Base-by-base conservation (phyloP, 2,113 vertebrate species). In the Mesitornis unicolor region DNA sequence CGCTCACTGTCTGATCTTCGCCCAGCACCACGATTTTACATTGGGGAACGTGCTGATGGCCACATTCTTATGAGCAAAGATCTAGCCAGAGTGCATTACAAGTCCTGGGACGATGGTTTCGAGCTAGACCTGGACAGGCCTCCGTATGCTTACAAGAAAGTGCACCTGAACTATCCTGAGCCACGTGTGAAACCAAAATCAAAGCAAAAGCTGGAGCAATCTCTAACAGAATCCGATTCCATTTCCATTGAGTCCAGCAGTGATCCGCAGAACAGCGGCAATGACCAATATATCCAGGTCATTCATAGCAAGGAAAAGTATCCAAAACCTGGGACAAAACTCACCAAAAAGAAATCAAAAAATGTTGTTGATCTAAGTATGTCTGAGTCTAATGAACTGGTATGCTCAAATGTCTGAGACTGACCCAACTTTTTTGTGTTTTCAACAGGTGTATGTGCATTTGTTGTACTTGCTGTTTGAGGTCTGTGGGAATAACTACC, bases 231-330 rank as follows among this genome's bases (percentile, higher is more conserved):
- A 70, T 99, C 99, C 0, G 99, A 99, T 87, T 99, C 99, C 0
- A 60, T 98, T 50, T 99, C 99, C 1, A 77, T 98, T 21, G 98
- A 98, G 15, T 99, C 99, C 65, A 99, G 99, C 95, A 99, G 99
- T 1, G 99, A 99, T 93, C 99, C 98, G 1, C 99, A 99, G 93
- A 98, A 98, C 95, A 99, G 99, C 96, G 97, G 99, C 96, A 98
- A 98, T 1, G 99, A 99, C 96, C 99, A 99, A 84, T 99, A 99
- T 78, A 99, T 99, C 33, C 99, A 99, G 79, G 98, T 99, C 89
- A 98, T 98, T 83, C 98, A 98, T 20, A 98, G 96, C 90, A 99
- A 98, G 90, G 98, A 98, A 65, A 98, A 97, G 79, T 98, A 98
- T 40, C 96, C 98, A 0, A 98, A 98, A 91, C 50, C 98, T 17